These are phyloP conservation scores for Echeneis naucrates DNA, from an alignment of 2,797 vertebrate species.

Conservation along the genomic window DNA sequence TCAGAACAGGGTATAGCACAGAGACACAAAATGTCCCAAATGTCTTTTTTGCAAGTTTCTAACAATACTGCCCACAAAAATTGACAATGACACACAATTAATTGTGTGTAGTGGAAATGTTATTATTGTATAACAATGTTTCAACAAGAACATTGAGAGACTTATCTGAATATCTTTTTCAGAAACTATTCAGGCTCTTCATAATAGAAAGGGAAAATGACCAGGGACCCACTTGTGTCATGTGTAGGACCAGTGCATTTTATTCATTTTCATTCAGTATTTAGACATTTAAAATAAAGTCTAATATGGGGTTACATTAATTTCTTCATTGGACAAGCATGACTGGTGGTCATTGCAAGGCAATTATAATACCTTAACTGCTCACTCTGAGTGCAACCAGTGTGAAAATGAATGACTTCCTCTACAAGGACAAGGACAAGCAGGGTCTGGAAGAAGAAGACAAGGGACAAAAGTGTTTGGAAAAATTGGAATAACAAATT, in stretches of 20 bases:
- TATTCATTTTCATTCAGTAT: neutral
- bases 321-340: conserved; percentile 32
- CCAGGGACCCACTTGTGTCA: neutral
- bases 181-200: neutral
- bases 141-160: neutral
- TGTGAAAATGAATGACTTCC: conserved; percentile 21
- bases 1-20: conserved; percentile 26
- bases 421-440: conserved; percentile 19
- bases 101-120: neutral
- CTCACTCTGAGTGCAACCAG: conserved; percentile 30
- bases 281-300: neutral
- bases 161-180: neutral
- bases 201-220: neutral
- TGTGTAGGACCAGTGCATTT: neutral
- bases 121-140: neutral
- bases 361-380: conserved; percentile 10
- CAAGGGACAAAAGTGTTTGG: neutral
- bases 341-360: conserved; percentile 13
- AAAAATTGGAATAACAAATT: conserved; percentile 15
- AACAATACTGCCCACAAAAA: conserved; percentile 11
- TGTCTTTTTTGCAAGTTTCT: neutral
- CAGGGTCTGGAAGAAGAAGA: conserved; percentile 14
- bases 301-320: neutral
- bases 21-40: conserved; percentile 27
- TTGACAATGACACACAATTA: neutral